These are phyloP conservation scores for Orthonyx spaldingii DNA, from an alignment of 2,113 vertebrate genomes.

Conservation along the genomic window DNA sequence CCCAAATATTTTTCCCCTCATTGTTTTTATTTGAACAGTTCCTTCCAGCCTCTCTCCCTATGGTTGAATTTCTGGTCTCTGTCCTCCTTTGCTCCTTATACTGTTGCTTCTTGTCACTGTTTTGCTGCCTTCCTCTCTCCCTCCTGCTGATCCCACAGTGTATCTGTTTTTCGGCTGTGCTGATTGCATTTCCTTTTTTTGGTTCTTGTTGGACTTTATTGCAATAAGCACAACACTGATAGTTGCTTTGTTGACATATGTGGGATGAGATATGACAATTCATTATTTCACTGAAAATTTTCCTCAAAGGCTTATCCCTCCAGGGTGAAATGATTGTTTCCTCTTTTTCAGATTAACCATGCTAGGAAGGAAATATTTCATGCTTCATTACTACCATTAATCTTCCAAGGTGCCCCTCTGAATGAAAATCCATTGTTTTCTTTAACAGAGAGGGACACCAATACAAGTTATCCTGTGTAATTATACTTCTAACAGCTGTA, in stretches of 20 bases:
- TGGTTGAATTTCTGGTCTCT: neutral
- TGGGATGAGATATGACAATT: constrained; percentile 43
- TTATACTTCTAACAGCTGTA: constrained; percentile 45
- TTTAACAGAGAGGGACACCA: constrained; percentile 39
- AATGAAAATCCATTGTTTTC: constrained; percentile 61
- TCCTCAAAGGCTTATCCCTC: constrained; percentile 54
- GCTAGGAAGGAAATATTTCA: constrained; percentile 55
- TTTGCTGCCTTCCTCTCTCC: neutral
- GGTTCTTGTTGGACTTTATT: neutral
- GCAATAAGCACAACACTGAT: neutral
- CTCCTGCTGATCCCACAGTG: neutral
- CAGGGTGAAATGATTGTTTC: constrained; percentile 52
- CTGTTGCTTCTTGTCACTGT: neutral
- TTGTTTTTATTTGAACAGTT: neutral
- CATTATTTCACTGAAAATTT: constrained; percentile 27
- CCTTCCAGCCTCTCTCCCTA: neutral
- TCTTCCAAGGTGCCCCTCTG: constrained; percentile 61
- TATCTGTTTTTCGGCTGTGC: neutral
- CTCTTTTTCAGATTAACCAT: constrained; percentile 47
- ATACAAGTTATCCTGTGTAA: constrained; percentile 34
- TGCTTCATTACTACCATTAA: constrained; percentile 62
- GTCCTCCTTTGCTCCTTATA: neutral
- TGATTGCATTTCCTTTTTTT: neutral
- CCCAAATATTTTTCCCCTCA: neutral
- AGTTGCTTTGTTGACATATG: constrained; percentile 29